phyloP scores from a whole-genome alignment of 2,888 invertebrate species.

The Criorhina ranunculi region DNA sequence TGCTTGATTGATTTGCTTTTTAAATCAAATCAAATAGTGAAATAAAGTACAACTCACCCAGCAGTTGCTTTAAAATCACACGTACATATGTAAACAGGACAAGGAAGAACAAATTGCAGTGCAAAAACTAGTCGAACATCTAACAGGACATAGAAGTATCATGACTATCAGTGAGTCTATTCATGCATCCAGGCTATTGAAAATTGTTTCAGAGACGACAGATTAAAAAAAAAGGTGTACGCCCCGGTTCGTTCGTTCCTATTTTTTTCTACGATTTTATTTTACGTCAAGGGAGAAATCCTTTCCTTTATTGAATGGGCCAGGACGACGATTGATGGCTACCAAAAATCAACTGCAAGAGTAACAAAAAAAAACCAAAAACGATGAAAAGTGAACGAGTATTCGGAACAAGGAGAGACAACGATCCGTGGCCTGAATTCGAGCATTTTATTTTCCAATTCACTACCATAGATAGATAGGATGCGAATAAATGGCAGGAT shows the following conservation, averaged over 20 bases:
- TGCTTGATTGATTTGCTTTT: too few species aligned
- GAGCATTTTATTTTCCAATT: constrained; percentile 33
- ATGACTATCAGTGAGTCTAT: constrained; percentile 1
- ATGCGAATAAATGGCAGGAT: constrained; percentile 13
- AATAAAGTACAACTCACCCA: too few species aligned
- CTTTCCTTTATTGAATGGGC: background rate
- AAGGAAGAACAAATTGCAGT: background rate
- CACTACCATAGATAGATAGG: constrained; percentile 6
- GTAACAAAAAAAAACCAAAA: background rate
- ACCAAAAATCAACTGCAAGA: constrained; percentile 1
- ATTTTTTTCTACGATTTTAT: constrained; percentile 5
- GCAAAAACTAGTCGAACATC: background rate
- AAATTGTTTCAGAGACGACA: constrained; percentile 16
- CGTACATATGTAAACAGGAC: background rate
- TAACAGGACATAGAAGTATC: constrained; percentile 1
- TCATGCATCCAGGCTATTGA: constrained; percentile 7
- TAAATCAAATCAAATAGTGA: too few species aligned
- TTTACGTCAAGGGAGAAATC: background rate
- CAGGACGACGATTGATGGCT: constrained; percentile 20
- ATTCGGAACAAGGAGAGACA: constrained; percentile 4
- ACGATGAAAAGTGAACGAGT: constrained; percentile 8
- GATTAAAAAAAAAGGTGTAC: constrained; percentile 3
- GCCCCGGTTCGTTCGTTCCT: constrained; percentile 5
- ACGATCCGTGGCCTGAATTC: constrained; percentile 26
- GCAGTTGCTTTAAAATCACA: too few species aligned